Base-by-base conservation (phyloP, 2,888 invertebrate genomes). In the Lasiommata megera region DNA sequence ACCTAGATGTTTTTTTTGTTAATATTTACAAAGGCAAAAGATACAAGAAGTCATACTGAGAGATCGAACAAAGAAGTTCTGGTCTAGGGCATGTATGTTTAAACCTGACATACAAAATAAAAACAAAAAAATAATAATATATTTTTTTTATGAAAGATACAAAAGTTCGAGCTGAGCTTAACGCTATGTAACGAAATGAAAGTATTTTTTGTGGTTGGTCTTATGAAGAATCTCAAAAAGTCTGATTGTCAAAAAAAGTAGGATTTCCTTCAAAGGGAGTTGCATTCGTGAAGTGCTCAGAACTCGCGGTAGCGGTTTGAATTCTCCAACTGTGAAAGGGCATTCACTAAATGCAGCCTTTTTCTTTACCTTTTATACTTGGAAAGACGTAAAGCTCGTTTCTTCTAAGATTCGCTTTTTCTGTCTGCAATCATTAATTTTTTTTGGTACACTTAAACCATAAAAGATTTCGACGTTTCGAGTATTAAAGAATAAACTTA, bases 271-370 rank as follows among this genome's bases (percentile, higher is more conserved):
- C 81, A 67, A 69, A 70, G 66, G 65, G 69, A 71, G 69, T 68
- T 67, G 70, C 70, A 69, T 71, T 71, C 67, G 72, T 62, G 68
- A 64, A 71, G 69, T 67, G 67, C 67, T 67, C 84, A 67, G 70
- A 70, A 87, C 85, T 79, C 75, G 76, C 65, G 67, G 77, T 80
- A 72, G 76, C 77, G 83, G 82, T 82, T 77, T 82, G 85, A 84
- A 84, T 83, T 82, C 78, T 66, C 74, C 79, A 76, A 72, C 77
- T 78, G 81, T 82, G 78, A 88, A 88, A 88, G 84, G 77, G 83
- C 80, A 88, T 90, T 90, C 89, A 88, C 85, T 84, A 88, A 89
- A 81, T 82, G 84, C 86, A 84, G 82, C 82, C 79, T 80, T 78
- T 83, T 84, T 83, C 81, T 83, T 79, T 83, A 80, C 80, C 83